Base-by-base conservation (phyloP, 2,113 vertebrate genomes). In the Diadophis punctatus region DNA sequence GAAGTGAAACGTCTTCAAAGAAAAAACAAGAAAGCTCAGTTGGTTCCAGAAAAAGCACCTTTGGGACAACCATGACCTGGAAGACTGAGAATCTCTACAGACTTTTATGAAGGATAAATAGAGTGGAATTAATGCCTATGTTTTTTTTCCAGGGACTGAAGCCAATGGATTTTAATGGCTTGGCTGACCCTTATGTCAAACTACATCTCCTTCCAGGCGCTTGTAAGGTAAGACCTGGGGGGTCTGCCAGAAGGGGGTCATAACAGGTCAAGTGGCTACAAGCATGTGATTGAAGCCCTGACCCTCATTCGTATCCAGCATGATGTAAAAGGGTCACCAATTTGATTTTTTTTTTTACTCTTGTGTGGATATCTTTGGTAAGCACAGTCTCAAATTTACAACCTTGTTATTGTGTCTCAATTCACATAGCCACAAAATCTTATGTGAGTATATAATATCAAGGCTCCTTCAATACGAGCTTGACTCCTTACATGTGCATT, bases 121-220 rank as follows among this genome's bases (percentile, higher is more conserved):
- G 3, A 39, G 51, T 9, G 34, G 52, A 63, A 68, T 87, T 87
- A 52, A 48, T 34, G 16, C 84, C 87, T 94, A 3, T 94, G 58
- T 91, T 23, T 80, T 27, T 48, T 22, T 89, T 25, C 49, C 95
- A 98, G 98, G 98, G 98, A 92, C 96, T 99, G 95, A 99, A 98
- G 95, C 98, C 98, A 23, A 99, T 99, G 98, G 98, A 99, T 96
- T 99, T 98, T 89, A 99, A 99, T 46, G 98, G 98, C 92, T 94
- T 99, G 30, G 96, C 98, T 0, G 98, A 99, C 91, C 98, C 98
- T 3, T 99, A 99, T 2, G 98, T 99, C 92, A 99, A 99, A 94
- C 97, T 99, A 88, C 98, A 99, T 92, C 98, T 99, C 91, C 97
- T 99, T 51, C 98, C 98, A 0, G 98, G 98, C 84, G 98, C 98